Base-by-base conservation (phyloP, 2,888 invertebrate genomes). In the Parapristionchus giblindavisi region DNA sequence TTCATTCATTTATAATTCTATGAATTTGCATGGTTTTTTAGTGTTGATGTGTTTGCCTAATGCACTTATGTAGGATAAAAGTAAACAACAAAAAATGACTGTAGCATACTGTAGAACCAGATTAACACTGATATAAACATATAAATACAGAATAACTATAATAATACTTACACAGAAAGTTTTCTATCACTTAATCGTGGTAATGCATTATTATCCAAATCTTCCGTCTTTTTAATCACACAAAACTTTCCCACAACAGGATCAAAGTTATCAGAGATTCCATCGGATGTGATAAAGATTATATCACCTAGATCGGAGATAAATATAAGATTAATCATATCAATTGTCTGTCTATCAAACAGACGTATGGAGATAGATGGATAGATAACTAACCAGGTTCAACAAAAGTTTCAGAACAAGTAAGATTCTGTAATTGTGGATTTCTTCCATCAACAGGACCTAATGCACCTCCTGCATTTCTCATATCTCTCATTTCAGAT, bases 211-310 rank as follows among this genome's bases (percentile, higher is more conserved):
- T 82, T 82, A 61, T 81, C 82, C 52, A 81, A 80, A 17, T 68
- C 75, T 48, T 82, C 83, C 6, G 75, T 77, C 51, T 81, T 84
- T 73, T 83, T 85, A 29, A 86, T 87, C 14, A 90, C 86, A 5
- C 94, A 93, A 87, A 94, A 93, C 89, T 93, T 93, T 38, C 94
- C 94, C 75, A 95, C 94, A 40, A 94, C 94, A 0, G 94, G 94
- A 89, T 95, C 94, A 85, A 94, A 94, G 89, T 95, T 95, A 88
- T 95, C 94, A 6, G 94, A 93, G 43, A 95, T 92, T 8, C 94
- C 94, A 87, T 95, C 94, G n/a, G 93, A 93, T 0, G 94, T 94
- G 24, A 95, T 91, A 88, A 94, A 93, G 36, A 95, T 92, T 77
- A 95, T 92, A 87, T 95, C 94, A 14, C 93, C 94, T 63, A 91